Evolutionary conservation across 1,140 invertebrate genomes (phyloP).

Genomic region (Magallana ariakensis): DNA sequence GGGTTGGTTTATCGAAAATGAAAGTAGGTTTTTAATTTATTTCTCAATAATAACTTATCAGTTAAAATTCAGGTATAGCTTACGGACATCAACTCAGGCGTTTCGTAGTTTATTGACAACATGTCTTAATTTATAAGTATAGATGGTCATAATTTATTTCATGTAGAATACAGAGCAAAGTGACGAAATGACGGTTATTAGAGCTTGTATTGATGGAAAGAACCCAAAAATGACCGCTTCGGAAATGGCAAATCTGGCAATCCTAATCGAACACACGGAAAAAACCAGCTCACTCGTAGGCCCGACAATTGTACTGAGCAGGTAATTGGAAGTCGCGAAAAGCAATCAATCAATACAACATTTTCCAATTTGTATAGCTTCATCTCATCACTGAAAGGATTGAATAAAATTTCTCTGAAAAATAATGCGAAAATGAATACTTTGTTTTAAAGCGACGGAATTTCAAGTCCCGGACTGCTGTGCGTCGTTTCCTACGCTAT

Average conservation of each 20-base stretch:
- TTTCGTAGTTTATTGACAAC: no score
- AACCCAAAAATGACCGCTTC: conserved; percentile 8
- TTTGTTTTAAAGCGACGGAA: conserved; percentile 24
- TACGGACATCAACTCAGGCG: no score
- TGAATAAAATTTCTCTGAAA: neutral
- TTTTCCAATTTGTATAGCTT: neutral
- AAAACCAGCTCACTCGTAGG: conserved; percentile 7
- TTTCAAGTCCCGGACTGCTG: neutral
- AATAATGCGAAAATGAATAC: neutral
- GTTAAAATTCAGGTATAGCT: no score
- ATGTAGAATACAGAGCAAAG: neutral
- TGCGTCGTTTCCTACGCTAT: conserved; percentile 9
- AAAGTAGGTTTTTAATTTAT: no score
- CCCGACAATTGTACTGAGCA: conserved; percentile 1
- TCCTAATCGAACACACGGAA: conserved; percentile 22
- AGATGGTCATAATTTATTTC: neutral
- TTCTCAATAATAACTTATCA: no score
- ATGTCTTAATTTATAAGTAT: no score
- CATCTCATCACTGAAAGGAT: neutral
- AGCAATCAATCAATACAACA: neutral
- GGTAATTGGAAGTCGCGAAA: neutral
- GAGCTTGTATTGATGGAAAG: conserved; percentile 7
- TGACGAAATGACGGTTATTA: neutral
- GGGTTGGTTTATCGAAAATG: no score
- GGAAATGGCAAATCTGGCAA: conserved; percentile 24